Conservation (phyloP, 2,888 invertebrate genomes). For the Callyntrura sp. region DNA sequence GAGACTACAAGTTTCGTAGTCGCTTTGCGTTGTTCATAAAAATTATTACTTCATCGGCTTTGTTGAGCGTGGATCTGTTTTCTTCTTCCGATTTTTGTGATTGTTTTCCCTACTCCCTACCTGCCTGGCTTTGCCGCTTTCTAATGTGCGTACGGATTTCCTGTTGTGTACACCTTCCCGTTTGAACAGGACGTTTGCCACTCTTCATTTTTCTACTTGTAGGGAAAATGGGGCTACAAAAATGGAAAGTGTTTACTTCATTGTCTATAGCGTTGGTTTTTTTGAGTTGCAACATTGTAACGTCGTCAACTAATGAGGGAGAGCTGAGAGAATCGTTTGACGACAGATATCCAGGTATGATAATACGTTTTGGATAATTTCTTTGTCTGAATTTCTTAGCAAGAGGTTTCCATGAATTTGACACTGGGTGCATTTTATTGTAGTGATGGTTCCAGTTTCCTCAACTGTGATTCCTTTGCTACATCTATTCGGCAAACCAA, state of each 20-base stretch:
- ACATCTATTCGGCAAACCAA: slow-evolving; percentile 71
- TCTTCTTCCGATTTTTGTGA: too few species aligned
- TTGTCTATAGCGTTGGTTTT: not conserved
- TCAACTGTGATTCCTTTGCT: slow-evolving; percentile 80
- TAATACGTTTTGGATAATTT: not conserved
- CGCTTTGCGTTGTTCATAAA: too few species aligned
- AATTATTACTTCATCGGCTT: too few species aligned
- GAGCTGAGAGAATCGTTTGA: not conserved
- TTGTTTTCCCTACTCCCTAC: too few species aligned
- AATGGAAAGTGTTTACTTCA: not conserved
- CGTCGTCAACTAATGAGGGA: not conserved
- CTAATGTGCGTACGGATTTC: not conserved
- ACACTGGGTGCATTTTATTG: not conserved
- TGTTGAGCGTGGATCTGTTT: too few species aligned
- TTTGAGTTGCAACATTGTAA: not conserved
- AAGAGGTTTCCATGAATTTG: not conserved
- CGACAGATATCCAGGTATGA: slow-evolving; percentile 40
- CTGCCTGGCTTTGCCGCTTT: not conserved
- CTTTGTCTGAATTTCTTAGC: not conserved
- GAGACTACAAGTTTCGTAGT: too few species aligned
- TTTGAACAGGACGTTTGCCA: not conserved
- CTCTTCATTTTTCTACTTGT: not conserved
- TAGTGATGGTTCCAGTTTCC: slow-evolving; percentile 81
- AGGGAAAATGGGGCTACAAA: not conserved
- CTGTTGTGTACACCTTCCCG: too few species aligned